Percentiles rank a stretch among this genome's conserved stretches.
Evolutionary conservation across 2,888 invertebrate genomes (phyloP).

Genomic region (Zeuzera pyrina): DNA sequence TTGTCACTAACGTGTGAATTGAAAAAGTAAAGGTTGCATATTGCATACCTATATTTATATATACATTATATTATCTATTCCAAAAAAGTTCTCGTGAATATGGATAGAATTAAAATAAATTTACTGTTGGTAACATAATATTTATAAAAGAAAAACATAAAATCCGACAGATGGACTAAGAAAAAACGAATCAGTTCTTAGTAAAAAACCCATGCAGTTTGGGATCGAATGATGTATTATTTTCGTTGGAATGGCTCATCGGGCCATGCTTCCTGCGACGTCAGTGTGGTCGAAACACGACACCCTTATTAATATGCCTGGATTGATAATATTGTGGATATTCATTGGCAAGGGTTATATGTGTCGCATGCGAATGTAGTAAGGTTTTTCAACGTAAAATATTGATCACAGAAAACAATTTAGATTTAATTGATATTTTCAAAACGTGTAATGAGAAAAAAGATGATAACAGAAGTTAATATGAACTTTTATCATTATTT

Average conservation of each 20-base stretch:
- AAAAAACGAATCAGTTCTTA: conserved; percentile 40
- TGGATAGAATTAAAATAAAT: no score
- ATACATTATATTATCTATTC: no score
- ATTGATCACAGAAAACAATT: no score
- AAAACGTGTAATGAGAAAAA: no score
- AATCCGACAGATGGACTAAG: conserved; percentile 33
- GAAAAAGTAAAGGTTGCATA: no score
- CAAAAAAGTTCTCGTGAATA: no score
- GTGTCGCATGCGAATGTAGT: conserved; percentile 65
- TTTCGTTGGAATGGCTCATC: conserved; percentile 59
- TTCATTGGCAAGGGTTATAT: conserved; percentile 48
- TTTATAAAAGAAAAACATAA: conserved; percentile 11
- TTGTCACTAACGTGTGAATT: no score
- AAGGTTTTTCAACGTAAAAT: conserved; percentile 48
- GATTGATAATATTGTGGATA: conserved; percentile 69
- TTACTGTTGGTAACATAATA: conserved; percentile 19
- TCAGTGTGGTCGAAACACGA: conserved; percentile 67
- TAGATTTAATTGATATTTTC: no score
- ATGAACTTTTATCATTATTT: no score
- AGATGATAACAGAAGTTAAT: no score
- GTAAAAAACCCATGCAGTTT: conserved; percentile 44
- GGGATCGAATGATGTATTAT: conserved; percentile 48
- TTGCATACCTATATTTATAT: no score
- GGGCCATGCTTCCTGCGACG: conserved; percentile 68
- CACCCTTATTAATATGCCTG: conserved; percentile 67